A percentile compares a stretch with the other conserved stretches of the same genome.
Conservation (phyloP, 1,140 invertebrate genomes). For the Aphelinus atriplicis region DNA sequence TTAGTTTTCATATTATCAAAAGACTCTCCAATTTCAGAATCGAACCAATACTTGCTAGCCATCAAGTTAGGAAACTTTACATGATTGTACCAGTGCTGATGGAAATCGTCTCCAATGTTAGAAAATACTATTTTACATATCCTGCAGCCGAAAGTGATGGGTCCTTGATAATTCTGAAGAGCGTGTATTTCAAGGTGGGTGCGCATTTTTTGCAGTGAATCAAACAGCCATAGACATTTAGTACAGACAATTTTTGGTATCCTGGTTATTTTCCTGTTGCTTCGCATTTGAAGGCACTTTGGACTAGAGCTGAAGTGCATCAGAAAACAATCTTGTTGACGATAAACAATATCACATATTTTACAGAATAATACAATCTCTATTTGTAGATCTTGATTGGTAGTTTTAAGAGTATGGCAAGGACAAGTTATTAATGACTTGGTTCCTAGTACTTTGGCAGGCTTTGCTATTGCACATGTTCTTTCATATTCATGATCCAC, state of each 20-base stretch:
- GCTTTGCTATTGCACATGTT: too few relatives aligned
- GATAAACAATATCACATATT: constrained; percentile 52
- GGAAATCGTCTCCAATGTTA: constrained; percentile 53
- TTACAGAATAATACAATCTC: constrained; percentile 57
- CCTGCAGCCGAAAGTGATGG: constrained; percentile 53
- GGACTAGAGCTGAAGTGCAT: constrained; percentile 49
- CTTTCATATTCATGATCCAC: too few relatives aligned
- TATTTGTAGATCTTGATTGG: constrained; percentile 49
- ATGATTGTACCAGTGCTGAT: constrained; percentile 58
- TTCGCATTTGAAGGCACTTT: constrained; percentile 44
- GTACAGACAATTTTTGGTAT: constrained; percentile 55
- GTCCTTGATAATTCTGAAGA: constrained; percentile 35
- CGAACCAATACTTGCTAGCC: constrained; percentile 52
- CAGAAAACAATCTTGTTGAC: constrained; percentile 55
- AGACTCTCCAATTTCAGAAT: too few relatives aligned
- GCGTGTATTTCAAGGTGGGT: constrained; percentile 52
- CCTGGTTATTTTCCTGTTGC: constrained; percentile 30
- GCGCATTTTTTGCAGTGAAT: constrained; percentile 47
- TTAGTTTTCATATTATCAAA: too few relatives aligned
- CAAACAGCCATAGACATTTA: constrained; percentile 46
- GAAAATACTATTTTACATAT: constrained; percentile 60
- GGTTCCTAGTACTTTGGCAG: too few relatives aligned
- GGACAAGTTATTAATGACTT: constrained; percentile 45
- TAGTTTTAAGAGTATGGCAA: constrained; percentile 50
- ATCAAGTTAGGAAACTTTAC: constrained; percentile 50